phyloP scores from a whole-genome alignment of 2,113 vertebrate species.

The Pelvicachromis taeniatus region DNA sequence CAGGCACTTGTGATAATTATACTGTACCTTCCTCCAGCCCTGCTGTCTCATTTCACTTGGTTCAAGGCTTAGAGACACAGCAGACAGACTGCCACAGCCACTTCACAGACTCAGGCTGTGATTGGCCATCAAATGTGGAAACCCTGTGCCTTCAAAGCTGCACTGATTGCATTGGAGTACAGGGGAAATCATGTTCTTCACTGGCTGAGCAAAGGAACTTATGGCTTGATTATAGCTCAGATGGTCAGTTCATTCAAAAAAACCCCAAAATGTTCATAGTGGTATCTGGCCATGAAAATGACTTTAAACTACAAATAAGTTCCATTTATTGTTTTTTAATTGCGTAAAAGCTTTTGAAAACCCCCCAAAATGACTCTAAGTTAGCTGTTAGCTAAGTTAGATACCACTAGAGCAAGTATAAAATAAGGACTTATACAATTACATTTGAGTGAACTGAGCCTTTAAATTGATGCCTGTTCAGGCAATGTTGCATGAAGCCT shows the following conservation, averaged over 20 bases:
- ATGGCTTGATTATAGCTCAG: not conserved
- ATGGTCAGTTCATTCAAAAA: not conserved
- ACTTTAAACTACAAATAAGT: not conserved
- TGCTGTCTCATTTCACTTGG: conserved; percentile 41
- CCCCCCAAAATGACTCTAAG: not conserved
- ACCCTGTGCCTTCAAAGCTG: not conserved
- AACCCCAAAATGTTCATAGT: not conserved
- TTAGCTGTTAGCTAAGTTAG: not conserved
- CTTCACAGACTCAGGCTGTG: conserved; percentile 37
- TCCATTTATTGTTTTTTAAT: not conserved
- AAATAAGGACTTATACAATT: not conserved
- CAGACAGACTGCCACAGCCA: conserved; percentile 22
- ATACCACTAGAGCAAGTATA: not conserved
- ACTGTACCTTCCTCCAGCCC: conserved; percentile 65
- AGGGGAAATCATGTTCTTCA: conserved; percentile 21
- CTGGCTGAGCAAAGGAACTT: not conserved
- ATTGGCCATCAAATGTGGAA: not conserved
- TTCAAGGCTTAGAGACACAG: conserved; percentile 40
- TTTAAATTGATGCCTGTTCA: not conserved
- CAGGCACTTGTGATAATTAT: conserved; percentile 61
- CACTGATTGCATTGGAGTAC: not conserved
- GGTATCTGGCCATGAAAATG: not conserved
- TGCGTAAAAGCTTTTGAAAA: not conserved
- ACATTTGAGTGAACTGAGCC: conserved; percentile 12
- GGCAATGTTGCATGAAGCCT: not conserved